Evolutionary conservation across 2,113 vertebrate genomes (phyloP), one percentile per base, ranked within the genome.

Genomic region (Oreochromis tanganicae): DNA sequence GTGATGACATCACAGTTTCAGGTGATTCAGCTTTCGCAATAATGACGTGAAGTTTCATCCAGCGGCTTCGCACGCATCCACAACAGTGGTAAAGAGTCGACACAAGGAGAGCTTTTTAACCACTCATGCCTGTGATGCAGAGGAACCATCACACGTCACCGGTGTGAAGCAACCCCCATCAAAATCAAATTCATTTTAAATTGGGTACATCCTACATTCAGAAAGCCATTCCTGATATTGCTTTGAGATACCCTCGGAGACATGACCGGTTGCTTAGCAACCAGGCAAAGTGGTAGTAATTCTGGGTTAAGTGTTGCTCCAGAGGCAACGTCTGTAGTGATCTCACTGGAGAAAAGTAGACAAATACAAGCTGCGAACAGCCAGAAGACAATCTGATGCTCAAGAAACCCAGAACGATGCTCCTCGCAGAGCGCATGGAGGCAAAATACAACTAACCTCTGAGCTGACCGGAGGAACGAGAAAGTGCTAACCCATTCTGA

Each of bases 231-330:
- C 88, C 88, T 90, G 71, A 87, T 83, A 92, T 88, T 89, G 85
- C 89, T 88, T 93, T 91, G 63, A 90, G 82, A 91, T 82, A 82
- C 61, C 84, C 91, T 93, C 10, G 3, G 81, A 94, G 86, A 93
- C 78, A 21, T 85, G 87, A 93, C 91, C 87, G 80, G 95, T 95
- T 96, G 95, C 95, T 85, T 92, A 92, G 96, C 94, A 96, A 95
- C 95, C 52, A 17, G 61, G 79, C 50, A 91, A 87, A 89, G 81
- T 91, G 91, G 83, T 89, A 90, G 88, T 88, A 87, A 91, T 93
- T 84, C 90, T 88, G 85, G 91, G 91, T 91, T 92, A 89, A 89
- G 93, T 55, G 84, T 88, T 68, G 68, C 84, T 91, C 66, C 81
- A 43, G 43, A 94, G 66, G 85, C 43, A 55, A 57, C 43, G 82